Conservation (phyloP, 2,888 invertebrate genomes). For the Diachrysia chrysitis region DNA sequence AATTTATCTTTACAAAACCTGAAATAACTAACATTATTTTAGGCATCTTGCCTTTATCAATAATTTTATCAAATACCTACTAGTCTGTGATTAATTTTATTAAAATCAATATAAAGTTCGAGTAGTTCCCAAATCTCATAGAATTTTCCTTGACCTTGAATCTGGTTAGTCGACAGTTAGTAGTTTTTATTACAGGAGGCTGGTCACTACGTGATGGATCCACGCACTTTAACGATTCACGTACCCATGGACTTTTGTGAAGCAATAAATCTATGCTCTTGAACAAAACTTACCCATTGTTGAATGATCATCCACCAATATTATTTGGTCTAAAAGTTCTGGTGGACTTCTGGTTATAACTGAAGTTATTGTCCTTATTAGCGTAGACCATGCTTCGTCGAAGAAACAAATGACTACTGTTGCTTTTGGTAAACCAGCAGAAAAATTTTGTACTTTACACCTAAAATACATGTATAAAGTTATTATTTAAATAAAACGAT, state of each 20-base stretch:
- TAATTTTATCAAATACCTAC: no score
- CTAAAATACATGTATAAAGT: slow-evolving; percentile 76
- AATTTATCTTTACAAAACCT: no score
- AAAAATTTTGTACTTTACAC: slow-evolving; percentile 91
- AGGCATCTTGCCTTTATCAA: no score
- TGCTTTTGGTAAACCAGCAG: slow-evolving; percentile 92
- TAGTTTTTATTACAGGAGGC: no score
- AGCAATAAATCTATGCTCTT: not conserved
- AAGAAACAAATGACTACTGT: slow-evolving; percentile 98
- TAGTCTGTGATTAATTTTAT: no score
- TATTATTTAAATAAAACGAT: not conserved
- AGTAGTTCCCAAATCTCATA: not conserved
- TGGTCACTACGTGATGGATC: not conserved
- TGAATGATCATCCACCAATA: slow-evolving; percentile 98
- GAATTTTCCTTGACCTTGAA: not conserved
- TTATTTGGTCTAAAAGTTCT: slow-evolving; percentile 95
- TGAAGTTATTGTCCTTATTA: slow-evolving; percentile 97
- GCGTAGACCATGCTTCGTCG: slow-evolving; percentile 99
- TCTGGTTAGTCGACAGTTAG: not conserved
- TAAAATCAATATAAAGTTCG: no score
- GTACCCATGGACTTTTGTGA: not conserved
- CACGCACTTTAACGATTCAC: not conserved
- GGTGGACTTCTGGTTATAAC: slow-evolving; percentile 96
- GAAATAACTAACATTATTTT: no score
- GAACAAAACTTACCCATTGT: slow-evolving; percentile 92